Evolutionary conservation across 2,888 invertebrate genomes (phyloP), one percentile per base, ranked within the genome.

Genomic region (Hoplodrina ambigua): DNA sequence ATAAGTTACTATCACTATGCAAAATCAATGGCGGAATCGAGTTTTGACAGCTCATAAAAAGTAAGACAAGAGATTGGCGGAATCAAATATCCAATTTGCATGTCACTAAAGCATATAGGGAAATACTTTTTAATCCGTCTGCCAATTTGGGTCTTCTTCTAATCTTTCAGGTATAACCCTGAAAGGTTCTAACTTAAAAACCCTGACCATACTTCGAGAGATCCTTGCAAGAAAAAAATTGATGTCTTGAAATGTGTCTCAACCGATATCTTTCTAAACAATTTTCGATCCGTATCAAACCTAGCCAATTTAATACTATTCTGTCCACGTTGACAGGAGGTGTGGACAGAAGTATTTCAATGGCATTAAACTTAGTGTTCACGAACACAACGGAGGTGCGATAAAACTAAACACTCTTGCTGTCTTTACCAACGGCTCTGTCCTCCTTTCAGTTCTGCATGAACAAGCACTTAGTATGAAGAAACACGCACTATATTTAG

Each of bases 131-230:
- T n/a, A n/a, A n/a, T n/a, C 10, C 46, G 44, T 8, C 19, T 17
- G 25, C 2, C 5, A 20, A 30, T 49, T 69, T n/a, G 5, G 11
- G 30, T 54, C 19, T n/a, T 30, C 25, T 33, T 30, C 37, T 25
- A 20, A 53, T 25, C 19, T 41, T 49, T 13, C 19, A 30, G 17
- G 17, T 11, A 25, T 4, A 25, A 53, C 17, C 7, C 6, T 15
- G 2, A n/a, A n/a, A n/a, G n/a, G n/a, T 25, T n/a, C n/a, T 4
- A 69, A 60, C 25, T 69, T n/a, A 17, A 37, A 46, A 13, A 53
- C 13, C 37, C 20, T 54, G 52, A 17, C 17, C 25, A 19, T 19
- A 20, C 30, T n/a, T 11, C 8, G 50, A 11, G 13, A 5, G 15
- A 69, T 58, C 20, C 15, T 44, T 20, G 15, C 30, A 50, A 30